Evolutionary conservation across 2,113 vertebrate genomes (phyloP).

Genomic region (Mola mola): DNA sequence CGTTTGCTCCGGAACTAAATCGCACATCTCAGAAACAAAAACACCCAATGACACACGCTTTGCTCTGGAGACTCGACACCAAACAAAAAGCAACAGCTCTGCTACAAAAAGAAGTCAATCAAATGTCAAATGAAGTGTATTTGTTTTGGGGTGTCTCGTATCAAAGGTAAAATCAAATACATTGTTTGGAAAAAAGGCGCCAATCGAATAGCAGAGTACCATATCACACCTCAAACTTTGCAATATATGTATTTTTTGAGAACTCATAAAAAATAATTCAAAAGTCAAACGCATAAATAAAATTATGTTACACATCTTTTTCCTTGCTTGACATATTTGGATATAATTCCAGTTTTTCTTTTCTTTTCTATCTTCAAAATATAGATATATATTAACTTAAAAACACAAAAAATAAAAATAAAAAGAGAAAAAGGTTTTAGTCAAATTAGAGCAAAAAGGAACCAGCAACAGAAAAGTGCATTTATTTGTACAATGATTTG

Average conservation of each 20-base stretch:
- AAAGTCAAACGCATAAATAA: constrained; percentile 77
- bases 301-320: constrained; percentile 73
- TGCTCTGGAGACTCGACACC: constrained; percentile 40
- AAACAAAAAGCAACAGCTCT: constrained; percentile 57
- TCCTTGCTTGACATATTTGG: constrained; percentile 74
- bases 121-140: constrained; percentile 49
- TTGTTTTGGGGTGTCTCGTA: constrained; percentile 61
- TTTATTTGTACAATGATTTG: constrained; percentile 92
- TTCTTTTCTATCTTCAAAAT: constrained; percentile 75
- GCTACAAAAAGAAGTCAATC: constrained; percentile 58
- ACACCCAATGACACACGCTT: constrained; percentile 56
- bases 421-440: constrained; percentile 67
- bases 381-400: constrained; percentile 79
- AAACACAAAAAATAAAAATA: constrained; percentile 51
- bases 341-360: constrained; percentile 79
- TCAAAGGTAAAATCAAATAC: constrained; percentile 64
- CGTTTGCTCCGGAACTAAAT: constrained; percentile 65
- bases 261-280: constrained; percentile 77
- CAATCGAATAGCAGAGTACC: constrained; percentile 78
- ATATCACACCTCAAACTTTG: constrained; percentile 75
- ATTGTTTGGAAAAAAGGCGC: constrained; percentile 67
- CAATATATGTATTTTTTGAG: constrained; percentile 66
- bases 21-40: constrained; percentile 61
- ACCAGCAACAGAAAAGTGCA: constrained; percentile 98
- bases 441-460: constrained; percentile 85